Base-by-base conservation (phyloP, 2,113 vertebrate genomes). In the Vanacampus margaritifer region DNA sequence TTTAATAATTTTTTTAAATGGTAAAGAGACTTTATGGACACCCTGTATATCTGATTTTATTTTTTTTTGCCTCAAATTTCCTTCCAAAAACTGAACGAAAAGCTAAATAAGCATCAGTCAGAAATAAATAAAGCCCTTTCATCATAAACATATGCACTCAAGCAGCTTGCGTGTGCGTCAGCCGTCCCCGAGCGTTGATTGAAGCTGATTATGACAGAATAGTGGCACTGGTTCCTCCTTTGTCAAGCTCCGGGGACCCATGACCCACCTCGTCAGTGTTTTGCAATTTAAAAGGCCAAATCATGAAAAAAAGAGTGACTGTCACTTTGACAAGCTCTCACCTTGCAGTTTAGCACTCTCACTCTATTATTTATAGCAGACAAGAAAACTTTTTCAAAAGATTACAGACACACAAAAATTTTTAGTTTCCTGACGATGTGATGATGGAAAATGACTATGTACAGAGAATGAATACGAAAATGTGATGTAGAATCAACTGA, bases 241-340 rank as follows among this genome's bases (percentile, higher is more conserved):
- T 35, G 64, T 66, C 65, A 19, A 66, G 74, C 65, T 83, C 78
- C 81, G 72, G 28, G 51, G 68, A 77, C 74, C 78, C 73, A 74
- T 82, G 84, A 87, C 79, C 84, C 75, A 81, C 53, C 85, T 82
- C 83, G 86, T 83, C 75, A 75, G 68, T 78, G 64, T 87, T 79
- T 68, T 68, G 65, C 57, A 73, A 61, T 79, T 80, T 80, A 69
- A 76, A 83, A 76, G 64, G 74, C 67, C 58, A 72, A 71, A 70
- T 36, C 83, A 82, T 82, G 35, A 83, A 79, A 82, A 83, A 79
- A 82, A 72, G 36, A 26, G 6, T 6, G 35, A 46, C 72, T 80
- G 85, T 77, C 82, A 82, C 56, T 78, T 54, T 65, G 58, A 64
- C 68, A 62, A 54, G 72, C 57, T 79, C 71, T 75, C 67, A 79